These are phyloP conservation scores for Chaetops frenatus DNA, from an alignment of 2,113 vertebrate species.

Conservation along the genomic window DNA sequence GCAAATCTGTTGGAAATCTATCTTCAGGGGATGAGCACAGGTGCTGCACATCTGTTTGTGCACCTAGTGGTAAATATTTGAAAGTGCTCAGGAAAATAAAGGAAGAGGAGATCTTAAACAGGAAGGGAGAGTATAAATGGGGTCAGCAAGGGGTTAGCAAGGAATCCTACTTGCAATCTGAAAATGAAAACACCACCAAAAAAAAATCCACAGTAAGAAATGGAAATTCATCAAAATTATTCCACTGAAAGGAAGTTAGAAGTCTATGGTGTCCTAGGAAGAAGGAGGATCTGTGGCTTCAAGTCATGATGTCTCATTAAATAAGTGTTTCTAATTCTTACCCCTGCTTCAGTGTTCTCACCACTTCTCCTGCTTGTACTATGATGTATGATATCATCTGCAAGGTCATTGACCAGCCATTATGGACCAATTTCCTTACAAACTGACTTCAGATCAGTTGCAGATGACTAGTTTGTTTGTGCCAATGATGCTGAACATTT, in stretches of 20 bases:
- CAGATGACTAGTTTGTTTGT: neutral
- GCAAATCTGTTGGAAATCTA: neutral
- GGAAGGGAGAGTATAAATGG: neutral
- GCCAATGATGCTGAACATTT: neutral
- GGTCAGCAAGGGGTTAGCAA: neutral
- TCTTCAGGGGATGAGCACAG: neutral
- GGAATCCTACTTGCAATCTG: neutral
- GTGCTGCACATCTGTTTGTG: neutral
- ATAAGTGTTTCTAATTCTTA: neutral
- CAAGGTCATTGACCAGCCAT: neutral
- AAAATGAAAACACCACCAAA: neutral
- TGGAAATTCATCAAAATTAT: neutral
- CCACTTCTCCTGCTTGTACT: neutral
- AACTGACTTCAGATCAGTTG: neutral
- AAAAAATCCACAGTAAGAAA: neutral
- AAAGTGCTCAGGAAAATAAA: neutral
- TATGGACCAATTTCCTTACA: neutral
- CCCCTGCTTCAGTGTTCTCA: neutral
- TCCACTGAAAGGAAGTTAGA: neutral
- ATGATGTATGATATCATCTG: neutral
- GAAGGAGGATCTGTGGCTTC: neutral
- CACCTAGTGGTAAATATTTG: constrained; percentile 19
- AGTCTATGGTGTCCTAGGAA: neutral
- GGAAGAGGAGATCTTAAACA: neutral
- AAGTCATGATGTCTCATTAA: neutral